Percentiles rank a stretch among this genome's conserved stretches.
phyloP scores from a whole-genome alignment of 2,888 invertebrate species.

The Cephus rjabovi region DNA sequence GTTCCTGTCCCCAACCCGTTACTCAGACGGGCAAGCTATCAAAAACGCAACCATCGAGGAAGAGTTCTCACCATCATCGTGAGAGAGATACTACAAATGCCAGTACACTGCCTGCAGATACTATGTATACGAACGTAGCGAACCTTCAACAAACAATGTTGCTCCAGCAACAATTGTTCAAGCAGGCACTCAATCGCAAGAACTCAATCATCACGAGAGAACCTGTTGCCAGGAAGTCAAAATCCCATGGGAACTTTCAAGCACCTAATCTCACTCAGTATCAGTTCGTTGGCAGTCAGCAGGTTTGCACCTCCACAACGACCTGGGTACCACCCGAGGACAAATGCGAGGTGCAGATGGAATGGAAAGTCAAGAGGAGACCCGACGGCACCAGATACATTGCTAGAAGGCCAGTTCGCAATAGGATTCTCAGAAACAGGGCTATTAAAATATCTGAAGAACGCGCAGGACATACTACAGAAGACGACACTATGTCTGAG shows the following conservation, averaged over 20 bases:
- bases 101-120: slow-evolving; percentile 68
- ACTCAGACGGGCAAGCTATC: slow-evolving; percentile 26
- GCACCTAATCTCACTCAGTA: slow-evolving; percentile 72
- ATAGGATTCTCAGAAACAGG: slow-evolving; percentile 75
- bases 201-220: slow-evolving; percentile 49
- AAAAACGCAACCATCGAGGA: slow-evolving; percentile 20
- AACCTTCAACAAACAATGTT: slow-evolving; percentile 78
- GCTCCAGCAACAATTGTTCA: slow-evolving; percentile 75
- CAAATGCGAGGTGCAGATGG: slow-evolving; percentile 68
- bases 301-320: slow-evolving; percentile 61
- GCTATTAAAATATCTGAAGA: slow-evolving; percentile 77
- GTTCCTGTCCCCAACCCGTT: slow-evolving; percentile 44
- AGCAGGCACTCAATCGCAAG: slow-evolving; percentile 68
- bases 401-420: slow-evolving; percentile 77
- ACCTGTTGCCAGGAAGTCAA: slow-evolving; percentile 43
- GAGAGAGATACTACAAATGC: slow-evolving; percentile 31
- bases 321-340: slow-evolving; percentile 45
- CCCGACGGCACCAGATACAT: slow-evolving; percentile 84
- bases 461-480: slow-evolving; percentile 75
- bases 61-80: slow-evolving; percentile 18
- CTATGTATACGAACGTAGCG: slow-evolving; percentile 78
- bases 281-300: slow-evolving; percentile 72
- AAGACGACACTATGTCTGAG: slow-evolving; percentile 83
- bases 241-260: slow-evolving; percentile 67
- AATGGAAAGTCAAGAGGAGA: slow-evolving; percentile 82